Evolutionary conservation across 2,797 vertebrate genomes (phyloP), one percentile per base, ranked within the genome.

Genomic region (Ctenopoma multispine): DNA sequence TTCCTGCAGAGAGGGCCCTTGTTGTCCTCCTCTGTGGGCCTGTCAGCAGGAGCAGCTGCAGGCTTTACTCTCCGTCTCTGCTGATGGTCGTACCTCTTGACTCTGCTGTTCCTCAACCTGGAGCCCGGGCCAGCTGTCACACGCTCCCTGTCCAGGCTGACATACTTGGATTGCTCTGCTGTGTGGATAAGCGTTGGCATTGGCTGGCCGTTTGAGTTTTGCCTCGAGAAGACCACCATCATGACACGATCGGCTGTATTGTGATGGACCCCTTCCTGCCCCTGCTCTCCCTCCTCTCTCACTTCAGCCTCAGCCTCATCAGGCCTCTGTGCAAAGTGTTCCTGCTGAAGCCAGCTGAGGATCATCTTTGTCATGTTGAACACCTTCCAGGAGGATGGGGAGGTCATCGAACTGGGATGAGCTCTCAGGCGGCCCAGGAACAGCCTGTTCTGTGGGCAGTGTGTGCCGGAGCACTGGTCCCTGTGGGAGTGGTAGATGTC

Each of bases 221-320:
- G 90, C 66, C 88, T 95, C 41, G 92, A 95, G 89, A 96, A 97
- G 51, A 98, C 89, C 53, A 97, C 95, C 92, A 97, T 93, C 89
- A 96, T 94, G 69, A 94, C 91, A 10, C 82, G 83, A 58, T 95
- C 87, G 0, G 69, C 66, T 9, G 84, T 81, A 0, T 78, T 73
- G 65, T 92, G 89, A 18, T 85, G 70, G 36, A 82, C 68, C 24
- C 15, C 66, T n/a, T 80, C 66, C 36, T 56, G 24, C 3, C 62
- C 64, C 36, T 48, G 43, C 13, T 31, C 48, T 2, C 15, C 55
- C 8, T 48, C 38, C 34, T 23, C 17, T 34, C 15, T 18, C n/a
- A 15, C 61, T 36, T 55, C 47, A 1, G 18, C 44, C 48, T 49
- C 55, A 0, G 31, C 56, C 34, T 76, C 48, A 12, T 67, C 72